These are phyloP conservation scores for Drosophila eohydei DNA, from an alignment of 2,888 invertebrate genomes.

Conservation along the genomic window DNA sequence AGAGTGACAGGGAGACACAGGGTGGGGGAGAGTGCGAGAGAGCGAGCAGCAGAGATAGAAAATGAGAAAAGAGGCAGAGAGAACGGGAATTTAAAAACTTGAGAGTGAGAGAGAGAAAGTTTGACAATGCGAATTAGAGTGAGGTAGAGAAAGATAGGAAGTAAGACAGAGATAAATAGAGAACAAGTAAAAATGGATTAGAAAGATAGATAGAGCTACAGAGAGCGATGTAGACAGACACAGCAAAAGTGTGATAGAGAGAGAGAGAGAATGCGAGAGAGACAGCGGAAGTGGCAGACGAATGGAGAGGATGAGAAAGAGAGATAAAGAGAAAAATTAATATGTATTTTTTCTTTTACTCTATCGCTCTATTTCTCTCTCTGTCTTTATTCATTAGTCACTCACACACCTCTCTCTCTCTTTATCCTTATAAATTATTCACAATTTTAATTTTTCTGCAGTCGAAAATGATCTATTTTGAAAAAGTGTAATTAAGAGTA, in stretches of 20 bases:
- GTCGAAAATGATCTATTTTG: background rate
- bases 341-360: too few species aligned
- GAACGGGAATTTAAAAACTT: background rate
- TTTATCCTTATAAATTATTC: background rate
- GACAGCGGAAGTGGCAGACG: background rate
- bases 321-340: background rate
- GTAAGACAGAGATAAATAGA: background rate
- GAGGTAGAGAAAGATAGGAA: background rate
- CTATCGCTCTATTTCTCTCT: background rate
- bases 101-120: background rate
- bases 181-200: background rate
- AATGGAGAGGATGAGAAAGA: background rate
- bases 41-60: too few species aligned
- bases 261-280: background rate
- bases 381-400: background rate
- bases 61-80: too few species aligned
- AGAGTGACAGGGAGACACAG: too few species aligned
- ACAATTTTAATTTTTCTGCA: too few species aligned
- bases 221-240: background rate
- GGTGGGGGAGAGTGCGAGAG: too few species aligned
- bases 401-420: background rate
- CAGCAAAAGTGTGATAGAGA: background rate
- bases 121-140: background rate
- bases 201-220: background rate
- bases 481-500: background rate